Evolutionary conservation across 2,113 vertebrate species (phyloP).

Genomic region (Scophthalmus maximus): DNA sequence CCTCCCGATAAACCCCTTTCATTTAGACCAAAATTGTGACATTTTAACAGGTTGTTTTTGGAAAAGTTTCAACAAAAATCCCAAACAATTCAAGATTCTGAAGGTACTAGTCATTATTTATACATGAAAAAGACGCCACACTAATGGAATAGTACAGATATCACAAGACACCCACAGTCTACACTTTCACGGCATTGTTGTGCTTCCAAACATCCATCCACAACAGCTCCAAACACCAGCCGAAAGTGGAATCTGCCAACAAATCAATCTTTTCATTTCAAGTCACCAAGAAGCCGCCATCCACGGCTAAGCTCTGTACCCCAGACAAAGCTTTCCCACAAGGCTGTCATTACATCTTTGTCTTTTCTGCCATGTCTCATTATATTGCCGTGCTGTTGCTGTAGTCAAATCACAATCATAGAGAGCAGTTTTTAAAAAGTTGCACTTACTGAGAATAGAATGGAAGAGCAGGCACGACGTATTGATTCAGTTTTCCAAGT

Average conservation of each 20-base stretch:
- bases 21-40: too few relatives aligned
- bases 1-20: too few relatives aligned
- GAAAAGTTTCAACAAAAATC: neutral
- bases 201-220: neutral
- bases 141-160: neutral
- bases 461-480: neutral
- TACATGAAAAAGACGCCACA: neutral
- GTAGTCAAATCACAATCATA: conserved; percentile 11
- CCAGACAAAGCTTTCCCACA: conserved; percentile 31
- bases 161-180: neutral
- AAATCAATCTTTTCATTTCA: conserved; percentile 38
- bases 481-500: conserved; percentile 7
- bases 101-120: neutral
- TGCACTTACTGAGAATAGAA: conserved; percentile 18
- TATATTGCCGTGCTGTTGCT: neutral
- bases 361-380: conserved; percentile 7
- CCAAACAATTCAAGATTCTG: neutral
- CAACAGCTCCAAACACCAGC: neutral
- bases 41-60: too few relatives aligned
- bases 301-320: conserved; percentile 6
- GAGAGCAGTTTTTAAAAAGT: neutral
- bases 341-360: conserved; percentile 21
- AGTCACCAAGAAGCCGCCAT: conserved; percentile 1
- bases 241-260: neutral
- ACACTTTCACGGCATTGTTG: neutral